phyloP scores from a whole-genome alignment of 2,888 invertebrate genomes.

The Pseudococcus viburni region DNA sequence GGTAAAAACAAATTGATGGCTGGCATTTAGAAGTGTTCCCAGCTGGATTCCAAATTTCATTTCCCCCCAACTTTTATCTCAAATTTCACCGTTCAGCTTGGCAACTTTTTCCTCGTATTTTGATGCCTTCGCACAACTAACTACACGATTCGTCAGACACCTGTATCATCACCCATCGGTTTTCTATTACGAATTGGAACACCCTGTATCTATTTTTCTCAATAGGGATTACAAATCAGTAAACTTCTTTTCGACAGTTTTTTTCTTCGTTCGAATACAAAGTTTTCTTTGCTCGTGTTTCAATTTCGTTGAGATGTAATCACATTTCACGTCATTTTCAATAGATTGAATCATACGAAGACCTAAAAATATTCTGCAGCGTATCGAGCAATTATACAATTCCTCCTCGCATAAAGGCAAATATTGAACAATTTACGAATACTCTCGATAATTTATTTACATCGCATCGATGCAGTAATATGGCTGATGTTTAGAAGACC shows the following conservation, averaged over 20 bases:
- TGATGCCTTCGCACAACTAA: no score
- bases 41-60: no score
- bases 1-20: no score
- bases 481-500: neutral
- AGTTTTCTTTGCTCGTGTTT: neutral
- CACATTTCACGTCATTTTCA: conserved; percentile 7
- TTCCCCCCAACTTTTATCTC: no score
- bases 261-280: neutral
- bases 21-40: no score
- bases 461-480: neutral
- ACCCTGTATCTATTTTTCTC: neutral
- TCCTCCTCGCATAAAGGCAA: neutral
- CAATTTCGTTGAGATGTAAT: neutral
- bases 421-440: neutral
- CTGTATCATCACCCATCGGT: no score
- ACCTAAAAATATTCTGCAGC: neutral
- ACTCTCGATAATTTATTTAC: neutral
- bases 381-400: neutral
- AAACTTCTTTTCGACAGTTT: neutral
- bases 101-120: no score
- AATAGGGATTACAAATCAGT: neutral
- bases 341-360: neutral
- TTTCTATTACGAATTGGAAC: no score
- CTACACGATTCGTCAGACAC: no score
- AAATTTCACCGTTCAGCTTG: no score